Evolutionary conservation across 2,797 vertebrate species (phyloP).

Genomic region (Myripristis jacobus): DNA sequence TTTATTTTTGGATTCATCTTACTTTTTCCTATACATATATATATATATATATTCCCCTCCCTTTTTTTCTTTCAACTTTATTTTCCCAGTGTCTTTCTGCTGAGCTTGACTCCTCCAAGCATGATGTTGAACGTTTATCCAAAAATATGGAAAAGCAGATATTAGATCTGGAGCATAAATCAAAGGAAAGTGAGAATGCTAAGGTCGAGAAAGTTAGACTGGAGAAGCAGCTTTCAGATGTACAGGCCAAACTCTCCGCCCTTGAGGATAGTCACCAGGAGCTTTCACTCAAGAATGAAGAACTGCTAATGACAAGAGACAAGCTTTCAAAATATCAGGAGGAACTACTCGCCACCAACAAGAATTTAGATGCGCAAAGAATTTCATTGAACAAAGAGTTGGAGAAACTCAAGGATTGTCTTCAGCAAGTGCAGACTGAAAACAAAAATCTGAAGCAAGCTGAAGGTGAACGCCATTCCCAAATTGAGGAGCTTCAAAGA

Average conservation of each 20-base stretch:
- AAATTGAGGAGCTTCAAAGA: conserved; percentile 81
- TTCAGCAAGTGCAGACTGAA: conserved; percentile 80
- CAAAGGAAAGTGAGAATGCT: conserved; percentile 84
- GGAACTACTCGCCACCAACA: conserved; percentile 76
- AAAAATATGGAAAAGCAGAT: conserved; percentile 90
- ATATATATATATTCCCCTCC: conserved; percentile 66
- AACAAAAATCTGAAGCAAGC: conserved; percentile 76
- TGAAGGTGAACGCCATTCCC: conserved; percentile 63
- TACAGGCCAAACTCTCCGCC: conserved; percentile 78
- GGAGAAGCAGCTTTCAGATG: conserved; percentile 82
- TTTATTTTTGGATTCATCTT: conserved; percentile 87
- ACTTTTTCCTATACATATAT: conserved; percentile 77
- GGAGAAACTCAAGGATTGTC: conserved; percentile 68
- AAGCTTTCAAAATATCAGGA: conserved; percentile 80
- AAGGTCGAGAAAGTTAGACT: conserved; percentile 85
- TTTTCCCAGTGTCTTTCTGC: conserved; percentile 92
- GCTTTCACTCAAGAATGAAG: conserved; percentile 80
- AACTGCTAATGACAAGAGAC: conserved; percentile 80
- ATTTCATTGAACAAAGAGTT: conserved; percentile 78
- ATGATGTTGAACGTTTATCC: conserved; percentile 90
- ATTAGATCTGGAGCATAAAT: conserved; percentile 86
- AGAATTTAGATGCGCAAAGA: conserved; percentile 75
- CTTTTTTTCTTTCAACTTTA: conserved; percentile 79
- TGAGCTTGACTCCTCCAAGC: conserved; percentile 93
- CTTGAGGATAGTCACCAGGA: conserved; percentile 81